Conservation (phyloP, 1,140 invertebrate genomes). For the Ericerus pela region DNA sequence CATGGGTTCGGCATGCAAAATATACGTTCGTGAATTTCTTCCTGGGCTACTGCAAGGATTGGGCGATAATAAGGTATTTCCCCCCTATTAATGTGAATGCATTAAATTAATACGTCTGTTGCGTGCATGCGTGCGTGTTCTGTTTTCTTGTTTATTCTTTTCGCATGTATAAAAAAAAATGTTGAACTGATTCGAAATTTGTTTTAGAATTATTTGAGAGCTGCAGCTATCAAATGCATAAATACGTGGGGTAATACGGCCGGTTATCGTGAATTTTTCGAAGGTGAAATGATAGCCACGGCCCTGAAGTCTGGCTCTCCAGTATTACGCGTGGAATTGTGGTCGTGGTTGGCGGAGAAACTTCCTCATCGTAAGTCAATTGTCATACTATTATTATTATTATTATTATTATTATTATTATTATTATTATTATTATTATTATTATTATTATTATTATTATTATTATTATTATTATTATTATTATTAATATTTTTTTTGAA, state of each 20-base stretch:
- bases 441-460: no score
- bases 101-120: neutral
- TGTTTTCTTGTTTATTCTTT: no score
- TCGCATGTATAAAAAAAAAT: conserved; percentile 9
- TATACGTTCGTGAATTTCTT: conserved; percentile 62
- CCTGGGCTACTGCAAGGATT: conserved; percentile 65
- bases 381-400: no score
- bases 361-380: conserved; percentile 51
- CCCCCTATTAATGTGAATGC: neutral
- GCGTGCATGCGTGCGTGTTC: no score
- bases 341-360: conserved; percentile 69
- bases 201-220: conserved; percentile 54
- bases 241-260: conserved; percentile 69
- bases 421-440: no score
- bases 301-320: conserved; percentile 72
- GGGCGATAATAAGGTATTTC: conserved; percentile 50
- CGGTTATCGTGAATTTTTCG: conserved; percentile 67
- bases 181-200: conserved; percentile 17
- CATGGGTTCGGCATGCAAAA: conserved; percentile 65
- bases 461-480: no score
- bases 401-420: no score
- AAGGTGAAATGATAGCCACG: conserved; percentile 76
- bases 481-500: neutral
- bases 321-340: conserved; percentile 58
- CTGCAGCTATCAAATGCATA: conserved; percentile 60